These are phyloP conservation scores for Euplagia quadripunctaria DNA, from an alignment of 2,888 invertebrate genomes.

Conservation along the genomic window DNA sequence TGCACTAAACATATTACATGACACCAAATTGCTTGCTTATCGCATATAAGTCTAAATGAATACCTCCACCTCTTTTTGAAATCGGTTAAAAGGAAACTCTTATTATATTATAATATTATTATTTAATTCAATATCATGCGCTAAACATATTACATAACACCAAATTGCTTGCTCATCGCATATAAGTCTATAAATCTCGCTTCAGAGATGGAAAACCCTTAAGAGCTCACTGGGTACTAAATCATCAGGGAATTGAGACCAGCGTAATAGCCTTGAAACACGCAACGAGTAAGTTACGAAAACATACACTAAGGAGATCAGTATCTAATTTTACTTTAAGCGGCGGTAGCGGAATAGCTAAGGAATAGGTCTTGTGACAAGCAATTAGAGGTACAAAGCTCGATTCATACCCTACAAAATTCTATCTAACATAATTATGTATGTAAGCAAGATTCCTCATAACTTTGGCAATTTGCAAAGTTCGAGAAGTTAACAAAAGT, in stretches of 20 bases:
- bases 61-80: no score
- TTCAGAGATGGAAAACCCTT: constrained; percentile 50
- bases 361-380: background rate
- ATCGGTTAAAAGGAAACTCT: background rate
- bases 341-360: background rate
- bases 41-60: constrained; percentile 25
- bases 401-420: background rate
- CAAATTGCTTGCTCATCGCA: constrained; percentile 11
- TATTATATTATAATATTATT: background rate
- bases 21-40: constrained; percentile 11
- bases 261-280: constrained; percentile 52
- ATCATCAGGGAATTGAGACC: constrained; percentile 52
- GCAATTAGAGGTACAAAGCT: background rate
- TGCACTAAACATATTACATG: background rate
- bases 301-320: background rate
- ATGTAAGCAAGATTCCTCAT: background rate
- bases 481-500: no score
- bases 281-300: constrained; percentile 44
- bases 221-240: constrained; percentile 50
- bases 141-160: constrained; percentile 1
- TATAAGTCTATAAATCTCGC: constrained; percentile 35
- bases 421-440: background rate
- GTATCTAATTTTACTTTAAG: background rate
- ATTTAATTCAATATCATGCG: background rate
- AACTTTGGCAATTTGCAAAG: background rate